Evolutionary conservation across 1,140 invertebrate genomes (phyloP).

Genomic region (Papilio polytes): DNA sequence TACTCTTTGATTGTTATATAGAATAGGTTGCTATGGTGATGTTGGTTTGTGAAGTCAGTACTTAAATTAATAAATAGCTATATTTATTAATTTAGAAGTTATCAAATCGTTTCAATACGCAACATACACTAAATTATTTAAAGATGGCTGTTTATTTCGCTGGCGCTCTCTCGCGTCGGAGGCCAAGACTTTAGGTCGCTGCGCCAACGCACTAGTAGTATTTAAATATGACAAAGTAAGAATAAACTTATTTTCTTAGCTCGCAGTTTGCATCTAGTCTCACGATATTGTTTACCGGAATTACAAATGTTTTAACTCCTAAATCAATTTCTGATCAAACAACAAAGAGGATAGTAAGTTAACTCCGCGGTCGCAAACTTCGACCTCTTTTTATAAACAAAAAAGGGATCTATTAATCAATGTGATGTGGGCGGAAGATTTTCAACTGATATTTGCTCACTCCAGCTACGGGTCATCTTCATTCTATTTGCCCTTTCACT

Average conservation of each 20-base stretch:
- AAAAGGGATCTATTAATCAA: constrained; percentile 16
- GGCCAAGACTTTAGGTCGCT: too few relatives aligned
- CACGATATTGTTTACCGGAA: neutral
- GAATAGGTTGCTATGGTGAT: too few relatives aligned
- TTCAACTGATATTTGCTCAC: constrained; percentile 10
- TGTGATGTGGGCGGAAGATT: neutral
- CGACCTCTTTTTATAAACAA: neutral
- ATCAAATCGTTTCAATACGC: too few relatives aligned
- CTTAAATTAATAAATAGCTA: too few relatives aligned
- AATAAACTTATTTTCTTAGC: neutral
- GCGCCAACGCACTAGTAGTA: too few relatives aligned
- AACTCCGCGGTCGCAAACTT: neutral
- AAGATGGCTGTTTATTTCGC: too few relatives aligned
- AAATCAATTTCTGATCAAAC: neutral
- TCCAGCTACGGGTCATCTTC: neutral
- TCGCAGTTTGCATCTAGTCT: neutral
- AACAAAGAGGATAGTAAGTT: neutral
- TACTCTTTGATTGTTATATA: too few relatives aligned
- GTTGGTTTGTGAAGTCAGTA: too few relatives aligned
- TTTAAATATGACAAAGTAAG: too few relatives aligned
- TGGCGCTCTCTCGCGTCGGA: too few relatives aligned
- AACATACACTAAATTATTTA: too few relatives aligned
- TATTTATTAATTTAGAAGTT: too few relatives aligned
- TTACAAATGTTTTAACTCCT: neutral
- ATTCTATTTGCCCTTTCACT: neutral